phyloP scores from a whole-genome alignment of 2,888 invertebrate genomes.

The Margaritifera margaritifera region DNA sequence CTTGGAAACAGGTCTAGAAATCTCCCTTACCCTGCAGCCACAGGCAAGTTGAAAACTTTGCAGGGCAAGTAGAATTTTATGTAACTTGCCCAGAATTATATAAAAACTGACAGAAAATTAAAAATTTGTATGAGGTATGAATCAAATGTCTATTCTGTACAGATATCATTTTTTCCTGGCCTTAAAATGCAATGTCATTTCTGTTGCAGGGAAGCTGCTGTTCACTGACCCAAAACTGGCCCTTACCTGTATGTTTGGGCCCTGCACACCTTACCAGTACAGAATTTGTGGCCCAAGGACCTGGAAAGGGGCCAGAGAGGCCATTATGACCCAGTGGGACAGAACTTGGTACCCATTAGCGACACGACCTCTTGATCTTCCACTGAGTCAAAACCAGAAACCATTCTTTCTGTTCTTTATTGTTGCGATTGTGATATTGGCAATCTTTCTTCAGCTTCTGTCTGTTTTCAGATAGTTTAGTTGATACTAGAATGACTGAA shows the following conservation, averaged over 20 bases:
- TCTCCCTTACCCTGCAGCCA: no score
- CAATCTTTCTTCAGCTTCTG: no score
- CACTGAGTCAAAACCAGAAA: not conserved
- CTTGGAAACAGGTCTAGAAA: no score
- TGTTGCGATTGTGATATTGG: no score
- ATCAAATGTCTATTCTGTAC: constrained; percentile 1
- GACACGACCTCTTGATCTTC: constrained; percentile 28
- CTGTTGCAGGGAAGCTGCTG: constrained; percentile 49
- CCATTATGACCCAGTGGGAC: constrained; percentile 70
- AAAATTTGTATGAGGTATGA: not conserved
- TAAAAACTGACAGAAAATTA: no score
- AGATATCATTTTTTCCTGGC: not conserved
- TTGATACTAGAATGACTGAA: no score
- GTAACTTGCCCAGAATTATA: no score
- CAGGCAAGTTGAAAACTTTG: no score
- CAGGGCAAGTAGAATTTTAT: no score
- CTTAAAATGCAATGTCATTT: no score
- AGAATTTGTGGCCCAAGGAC: constrained; percentile 71
- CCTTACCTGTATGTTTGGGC: constrained; percentile 61
- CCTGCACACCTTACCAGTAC: constrained; percentile 71
- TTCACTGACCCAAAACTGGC: constrained; percentile 60
- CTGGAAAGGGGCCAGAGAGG: constrained; percentile 73
- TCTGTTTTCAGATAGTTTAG: no score
- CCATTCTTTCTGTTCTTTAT: no score
- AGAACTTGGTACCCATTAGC: constrained; percentile 45